These are phyloP conservation scores for Arion vulgaris DNA, from an alignment of 1,140 invertebrate genomes.

Conservation along the genomic window DNA sequence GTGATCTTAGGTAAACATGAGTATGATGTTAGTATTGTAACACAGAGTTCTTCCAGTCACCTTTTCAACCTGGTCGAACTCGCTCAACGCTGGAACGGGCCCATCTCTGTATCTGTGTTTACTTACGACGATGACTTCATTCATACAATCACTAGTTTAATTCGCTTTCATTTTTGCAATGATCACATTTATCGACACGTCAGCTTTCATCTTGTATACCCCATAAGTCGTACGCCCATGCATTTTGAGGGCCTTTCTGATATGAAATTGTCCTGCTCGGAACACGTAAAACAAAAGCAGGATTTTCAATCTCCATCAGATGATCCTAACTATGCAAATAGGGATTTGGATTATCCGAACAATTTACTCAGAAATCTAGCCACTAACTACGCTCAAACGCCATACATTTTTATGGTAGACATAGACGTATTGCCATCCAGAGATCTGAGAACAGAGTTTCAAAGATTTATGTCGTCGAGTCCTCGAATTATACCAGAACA, in stretches of 20 bases:
- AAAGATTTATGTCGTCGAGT: slow-evolving; percentile 50
- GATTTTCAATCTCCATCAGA: not conserved
- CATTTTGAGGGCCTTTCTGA: slow-evolving; percentile 21
- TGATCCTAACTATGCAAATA: slow-evolving; percentile 68
- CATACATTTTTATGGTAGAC: slow-evolving; percentile 76
- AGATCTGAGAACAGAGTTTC: slow-evolving; percentile 72
- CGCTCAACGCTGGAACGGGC: slow-evolving; percentile 86
- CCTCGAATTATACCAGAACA: not conserved
- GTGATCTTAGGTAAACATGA: slow-evolving; percentile 18
- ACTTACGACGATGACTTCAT: slow-evolving; percentile 79
- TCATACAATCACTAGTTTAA: slow-evolving; percentile 77
- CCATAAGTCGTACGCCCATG: slow-evolving; percentile 69
- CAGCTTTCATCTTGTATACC: slow-evolving; percentile 82
- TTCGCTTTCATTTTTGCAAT: slow-evolving; percentile 84
- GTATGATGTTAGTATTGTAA: slow-evolving; percentile 68
- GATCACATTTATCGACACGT: slow-evolving; percentile 80
- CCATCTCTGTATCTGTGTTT: slow-evolving; percentile 88
- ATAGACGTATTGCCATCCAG: slow-evolving; percentile 77
- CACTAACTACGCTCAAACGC: slow-evolving; percentile 72
- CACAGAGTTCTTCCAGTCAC: slow-evolving; percentile 74
- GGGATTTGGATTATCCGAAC: slow-evolving; percentile 74
- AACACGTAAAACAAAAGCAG: not conserved
- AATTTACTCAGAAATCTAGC: slow-evolving; percentile 78
- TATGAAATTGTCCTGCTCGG: slow-evolving; percentile 24
- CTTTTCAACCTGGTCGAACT: slow-evolving; percentile 78